Evolutionary conservation across 1,140 invertebrate species (phyloP).

Genomic region (Cylas formicarius): DNA sequence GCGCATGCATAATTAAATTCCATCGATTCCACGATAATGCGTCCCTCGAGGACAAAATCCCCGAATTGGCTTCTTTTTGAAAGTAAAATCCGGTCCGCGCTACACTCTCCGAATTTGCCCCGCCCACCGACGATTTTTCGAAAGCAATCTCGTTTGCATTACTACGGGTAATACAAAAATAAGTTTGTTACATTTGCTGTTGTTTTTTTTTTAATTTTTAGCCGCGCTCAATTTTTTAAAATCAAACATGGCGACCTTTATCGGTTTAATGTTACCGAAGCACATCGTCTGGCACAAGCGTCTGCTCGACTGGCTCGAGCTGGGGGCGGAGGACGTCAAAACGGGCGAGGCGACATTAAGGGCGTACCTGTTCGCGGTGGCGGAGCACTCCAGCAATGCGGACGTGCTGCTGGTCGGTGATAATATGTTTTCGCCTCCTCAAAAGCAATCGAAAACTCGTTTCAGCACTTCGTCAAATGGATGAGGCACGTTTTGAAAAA

Average conservation of each 20-base stretch:
- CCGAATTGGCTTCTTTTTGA: too few relatives aligned
- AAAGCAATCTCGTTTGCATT: too few relatives aligned
- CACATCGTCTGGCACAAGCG: slow-evolving; percentile 28
- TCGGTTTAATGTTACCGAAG: slow-evolving; percentile 17
- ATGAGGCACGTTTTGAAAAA: slow-evolving; percentile 26
- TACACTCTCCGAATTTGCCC: too few relatives aligned
- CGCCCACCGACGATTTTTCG: too few relatives aligned
- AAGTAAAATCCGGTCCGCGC: too few relatives aligned
- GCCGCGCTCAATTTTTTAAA: slow-evolving; percentile 28
- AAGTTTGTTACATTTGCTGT: neutral
- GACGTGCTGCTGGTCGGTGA: slow-evolving; percentile 17
- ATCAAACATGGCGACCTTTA: slow-evolving; percentile 25
- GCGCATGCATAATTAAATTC: too few relatives aligned
- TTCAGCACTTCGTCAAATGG: slow-evolving; percentile 27
- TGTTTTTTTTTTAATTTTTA: slow-evolving; percentile 17
- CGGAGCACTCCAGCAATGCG: slow-evolving; percentile 20
- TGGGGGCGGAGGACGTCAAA: slow-evolving; percentile 24
- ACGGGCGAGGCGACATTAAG: slow-evolving; percentile 31
- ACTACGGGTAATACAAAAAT: neutral
- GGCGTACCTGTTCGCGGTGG: slow-evolving; percentile 38
- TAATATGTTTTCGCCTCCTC: slow-evolving; percentile 2
- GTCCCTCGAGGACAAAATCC: too few relatives aligned
- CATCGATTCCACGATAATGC: too few relatives aligned
- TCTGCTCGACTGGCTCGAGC: slow-evolving; percentile 21
- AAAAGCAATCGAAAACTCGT: neutral